Base-by-base conservation (phyloP, 2,888 invertebrate species). In the Cryptops parisi region DNA sequence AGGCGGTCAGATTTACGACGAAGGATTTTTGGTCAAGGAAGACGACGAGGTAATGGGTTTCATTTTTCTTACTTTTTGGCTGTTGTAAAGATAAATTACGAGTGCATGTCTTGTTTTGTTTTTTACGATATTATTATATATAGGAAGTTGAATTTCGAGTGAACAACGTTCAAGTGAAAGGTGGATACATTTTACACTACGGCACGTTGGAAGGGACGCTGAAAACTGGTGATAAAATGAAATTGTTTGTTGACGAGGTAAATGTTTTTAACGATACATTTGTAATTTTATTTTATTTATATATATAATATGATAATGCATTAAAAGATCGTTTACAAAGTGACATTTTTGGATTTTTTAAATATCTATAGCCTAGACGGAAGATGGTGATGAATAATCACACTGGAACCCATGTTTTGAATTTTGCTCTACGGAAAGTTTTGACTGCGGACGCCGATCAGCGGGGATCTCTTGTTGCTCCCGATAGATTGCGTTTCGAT, bases 371-470 rank as follows among this genome's bases (percentile, higher is more conserved):
- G 72, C 64, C 79, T 54, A 79, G 97, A 53, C 76, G 98, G 62
- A 78, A 85, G 63, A 74, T 86, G 26, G 78, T 97, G n/a, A 99
- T 99, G 98, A 93, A 87, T 68, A 98, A 99, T 72, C 94, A 98
- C 72, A 87, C 97, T 41, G 96, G 93, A 22, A 99, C 98, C 0
- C 98, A 99, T 70, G 80, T 94, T 41, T 75, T 99, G 15, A 99
- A 99, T 73, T 93, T 84, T 72, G 91, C 89, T 22, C 73, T 99
- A 55, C 76, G 96, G 54, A 81, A 82, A 67, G 90, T 96, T 23
- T 75, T 98, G 40, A 85, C 89, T 12, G 81, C 82, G 59, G 90
- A 89, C 61, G 84, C 91, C 12, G 94, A 97, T 68, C 97, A 97
- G 71, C 81, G 85, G 64, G 97, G 98, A 26, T 97, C 97, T 0